Evolutionary conservation across 92 coral and sea anemone species (phyloP), one percentile per base, ranked within the genome.

Genomic region (Micromussa lordhowensis): DNA sequence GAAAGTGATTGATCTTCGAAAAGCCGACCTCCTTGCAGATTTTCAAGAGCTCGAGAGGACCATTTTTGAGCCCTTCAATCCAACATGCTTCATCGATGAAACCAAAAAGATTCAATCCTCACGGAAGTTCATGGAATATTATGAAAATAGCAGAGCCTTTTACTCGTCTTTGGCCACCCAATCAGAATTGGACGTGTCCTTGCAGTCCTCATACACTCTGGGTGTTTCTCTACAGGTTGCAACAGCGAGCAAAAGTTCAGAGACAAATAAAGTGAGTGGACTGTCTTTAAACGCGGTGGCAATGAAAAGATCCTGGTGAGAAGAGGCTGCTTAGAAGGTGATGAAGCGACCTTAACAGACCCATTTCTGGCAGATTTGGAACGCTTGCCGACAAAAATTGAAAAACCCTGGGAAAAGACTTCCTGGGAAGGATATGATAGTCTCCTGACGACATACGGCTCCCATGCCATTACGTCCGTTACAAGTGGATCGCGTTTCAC

Each of bases 111-210:
- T 71, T 18, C 34, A 34, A 8, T 71, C 76, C 3, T 71, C 76
- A 15, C 18, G 76, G 6, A 32, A 29, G 11, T 29, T 17, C 76
- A n/a, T 71, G 35, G 44, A 71, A 71, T 71, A 71, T 71, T 71
- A 71, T 71, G 22, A 30, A 75, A 77, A 75, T 54, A 89, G 77
- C 15, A 82, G n/a, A 32, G 26, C 55, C 16, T 78, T 89, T 22
- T 84, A 70, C 48, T 29, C 69, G 24, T 77, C 84, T 32, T 38
- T 89, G 30, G 83, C 89, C 22, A 36, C 92, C 38, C 53, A 77
- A 21, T 83, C 92, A 6, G 85, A 78, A 44, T 21, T 89, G n/a
- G 72, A 68, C 40, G 70, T 78, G 26, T 44, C 49, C 1, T 34
- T 59, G 49, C 83, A 44, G 75, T 36, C 72, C 22, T 58, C 24